Conservation (phyloP, 1,140 invertebrate species). For the Bilobella aurantiaca region DNA sequence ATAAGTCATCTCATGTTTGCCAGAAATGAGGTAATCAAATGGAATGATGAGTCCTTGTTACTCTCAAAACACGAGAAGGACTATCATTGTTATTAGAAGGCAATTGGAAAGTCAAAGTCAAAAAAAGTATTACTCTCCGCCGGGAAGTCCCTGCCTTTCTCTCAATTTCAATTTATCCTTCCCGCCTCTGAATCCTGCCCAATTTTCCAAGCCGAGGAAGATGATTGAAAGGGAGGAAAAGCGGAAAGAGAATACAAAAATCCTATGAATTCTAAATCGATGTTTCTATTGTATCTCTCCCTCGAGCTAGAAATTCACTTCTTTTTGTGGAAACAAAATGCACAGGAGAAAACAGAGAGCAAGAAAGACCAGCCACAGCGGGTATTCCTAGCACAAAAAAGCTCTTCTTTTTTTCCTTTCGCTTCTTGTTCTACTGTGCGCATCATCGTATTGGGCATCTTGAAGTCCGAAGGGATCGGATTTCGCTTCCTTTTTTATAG, state of each 20-base stretch:
- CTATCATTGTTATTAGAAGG: no score
- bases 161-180: background rate
- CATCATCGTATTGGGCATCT: background rate
- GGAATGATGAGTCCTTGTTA: background rate
- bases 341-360: no score
- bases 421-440: background rate
- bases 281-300: slow-evolving; percentile 4
- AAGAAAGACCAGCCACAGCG: no score
- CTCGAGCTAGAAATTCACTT: background rate
- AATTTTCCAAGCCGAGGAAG: background rate
- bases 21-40: background rate
- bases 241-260: slow-evolving; percentile 6
- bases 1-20: background rate
- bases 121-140: no score
- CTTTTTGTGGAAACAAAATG: background rate
- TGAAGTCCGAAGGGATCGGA: background rate
- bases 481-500: background rate
- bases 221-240: slow-evolving; percentile 10
- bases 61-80: no score
- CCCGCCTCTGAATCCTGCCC: background rate
- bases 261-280: slow-evolving; percentile 14
- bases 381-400: no score
- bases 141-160: no score
- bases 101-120: no score
- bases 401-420: background rate